Base-by-base conservation (phyloP, 2,888 invertebrate species). In the Erebia epiphron region DNA sequence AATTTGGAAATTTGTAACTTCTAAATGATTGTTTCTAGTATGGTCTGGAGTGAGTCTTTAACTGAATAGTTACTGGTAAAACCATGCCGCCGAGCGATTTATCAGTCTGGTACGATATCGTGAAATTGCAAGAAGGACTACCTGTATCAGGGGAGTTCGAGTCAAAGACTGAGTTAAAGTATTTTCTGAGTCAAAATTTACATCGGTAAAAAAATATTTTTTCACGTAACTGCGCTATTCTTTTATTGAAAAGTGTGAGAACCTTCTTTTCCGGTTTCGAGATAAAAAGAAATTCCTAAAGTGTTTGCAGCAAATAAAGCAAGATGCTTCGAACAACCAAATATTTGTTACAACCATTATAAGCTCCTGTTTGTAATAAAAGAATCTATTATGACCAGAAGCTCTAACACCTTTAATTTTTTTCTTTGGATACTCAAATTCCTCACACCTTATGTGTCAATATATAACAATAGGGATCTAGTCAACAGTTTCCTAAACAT, bases 401-500 rank as follows among this genome's bases (percentile, higher is more conserved):
- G 65, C 54, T 65, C 35, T 18, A 46, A 57, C 56, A 57, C 56
- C 43, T 66, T 66, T 52, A 16, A 14, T 21, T 21, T 9, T 18
- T 49, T 57, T 68, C 46, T 56, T 49, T 49, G 56, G n/a, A 41
- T 16, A 26, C 11, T 50, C 49, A 58, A 57, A 63, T 57, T 65
- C 43, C 58, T 68, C 64, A 58, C 57, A 67, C 56, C 68, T 43
- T 67, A 26, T 65, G 46, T 64, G 66, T 58, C 63, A 61, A 66
- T 54, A 70, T 14, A 16, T n/a, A 49, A 73, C 69, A 74, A 70
- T 64, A 64, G 68, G 21, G 46, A 21, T 21, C 52, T 57, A 70
- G 73, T 70, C 70, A 69, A 71, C 68, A 69, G 49, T 52, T 57
- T 70, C 69, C 46, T 11, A 46, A 46, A 46, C 69, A 72, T 70